Base-by-base conservation (phyloP, 2,113 vertebrate species). In the Pachycephala philippinensis region DNA sequence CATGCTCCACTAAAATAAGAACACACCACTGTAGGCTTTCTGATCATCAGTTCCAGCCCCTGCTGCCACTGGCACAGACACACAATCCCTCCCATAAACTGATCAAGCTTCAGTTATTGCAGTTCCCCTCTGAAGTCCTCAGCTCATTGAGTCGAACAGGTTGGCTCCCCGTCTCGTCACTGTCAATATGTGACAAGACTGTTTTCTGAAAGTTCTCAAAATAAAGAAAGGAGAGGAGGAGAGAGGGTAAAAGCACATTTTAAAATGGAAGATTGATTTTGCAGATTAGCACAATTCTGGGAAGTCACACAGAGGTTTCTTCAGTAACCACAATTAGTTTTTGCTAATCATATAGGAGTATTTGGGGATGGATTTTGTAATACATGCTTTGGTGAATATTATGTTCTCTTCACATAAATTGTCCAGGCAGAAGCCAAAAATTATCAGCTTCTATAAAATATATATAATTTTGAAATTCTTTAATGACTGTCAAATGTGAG, bases 111-210 rank as follows among this genome's bases (percentile, higher is more conserved):
- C 93, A 76, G 3, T 71, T 87, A 77, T 35, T 90, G 87, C 59
- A 78, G 70, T 53, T 76, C 18, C 16, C 37, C 74, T 81, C 87
- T 81, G 64, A 93, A 93, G 91, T 92, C 95, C 74, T 89, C 64
- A 86, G 88, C 68, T 87, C 82, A 68, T 13, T 76, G 75, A 90
- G 74, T 59, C 18, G 65, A 96, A 71, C 39, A 78, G 78, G 77
- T 86, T 53, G 70, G 42, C 75, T 89, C 79, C 49, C 49, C 0
- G 6, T 89, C 92, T 95, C 5, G 0, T 90, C 87, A 56, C 63
- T 84, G 90, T 93, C 91, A 91, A 87, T 95, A 90, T 87, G 56
- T 87, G 89, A 93, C 81, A 76, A 80, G 89, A 44, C 31, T 60
- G 52, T 78, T 93, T 96, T 84, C 91, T 82, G 59, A 89, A 89